Evolutionary conservation across 2,797 vertebrate genomes (phyloP).

Genomic region (Dendrocincla fuliginosa): DNA sequence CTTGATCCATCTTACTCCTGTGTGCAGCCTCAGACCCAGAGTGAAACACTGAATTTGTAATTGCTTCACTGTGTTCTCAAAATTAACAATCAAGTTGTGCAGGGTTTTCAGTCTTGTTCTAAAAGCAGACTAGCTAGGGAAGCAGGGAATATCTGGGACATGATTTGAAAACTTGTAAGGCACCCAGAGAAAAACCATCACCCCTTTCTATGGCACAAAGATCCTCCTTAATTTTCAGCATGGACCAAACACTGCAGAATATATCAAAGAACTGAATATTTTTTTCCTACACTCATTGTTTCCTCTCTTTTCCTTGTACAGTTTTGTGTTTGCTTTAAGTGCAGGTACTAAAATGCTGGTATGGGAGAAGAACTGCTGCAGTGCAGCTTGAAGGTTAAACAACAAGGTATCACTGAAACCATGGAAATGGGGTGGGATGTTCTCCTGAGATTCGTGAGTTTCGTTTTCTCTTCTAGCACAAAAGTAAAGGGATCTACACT

Average conservation of each 20-base stretch:
- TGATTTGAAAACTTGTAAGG: not conserved
- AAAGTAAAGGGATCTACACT: not conserved
- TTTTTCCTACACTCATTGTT: not conserved
- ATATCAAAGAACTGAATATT: not conserved
- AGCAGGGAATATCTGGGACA: not conserved
- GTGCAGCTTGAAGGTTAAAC: constrained; percentile 2
- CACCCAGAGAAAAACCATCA: not conserved
- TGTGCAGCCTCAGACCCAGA: not conserved
- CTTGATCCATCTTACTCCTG: rapidly evolving
- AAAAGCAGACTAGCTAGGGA: not conserved
- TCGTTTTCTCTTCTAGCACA: not conserved
- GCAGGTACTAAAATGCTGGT: not conserved
- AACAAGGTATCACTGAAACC: not conserved
- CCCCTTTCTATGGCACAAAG: not conserved
- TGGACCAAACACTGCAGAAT: not conserved
- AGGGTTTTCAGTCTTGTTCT: not conserved
- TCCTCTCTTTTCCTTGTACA: not conserved
- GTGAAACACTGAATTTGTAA: not conserved
- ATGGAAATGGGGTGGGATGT: rapidly evolving
- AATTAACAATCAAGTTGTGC: not conserved
- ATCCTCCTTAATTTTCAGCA: not conserved
- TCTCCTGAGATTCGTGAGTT: not conserved
- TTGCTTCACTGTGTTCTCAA: not conserved
- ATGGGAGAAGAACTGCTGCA: not conserved
- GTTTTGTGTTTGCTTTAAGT: not conserved